Base-by-base conservation (phyloP, 2,888 invertebrate species). In the Polydrusus cervinus region DNA sequence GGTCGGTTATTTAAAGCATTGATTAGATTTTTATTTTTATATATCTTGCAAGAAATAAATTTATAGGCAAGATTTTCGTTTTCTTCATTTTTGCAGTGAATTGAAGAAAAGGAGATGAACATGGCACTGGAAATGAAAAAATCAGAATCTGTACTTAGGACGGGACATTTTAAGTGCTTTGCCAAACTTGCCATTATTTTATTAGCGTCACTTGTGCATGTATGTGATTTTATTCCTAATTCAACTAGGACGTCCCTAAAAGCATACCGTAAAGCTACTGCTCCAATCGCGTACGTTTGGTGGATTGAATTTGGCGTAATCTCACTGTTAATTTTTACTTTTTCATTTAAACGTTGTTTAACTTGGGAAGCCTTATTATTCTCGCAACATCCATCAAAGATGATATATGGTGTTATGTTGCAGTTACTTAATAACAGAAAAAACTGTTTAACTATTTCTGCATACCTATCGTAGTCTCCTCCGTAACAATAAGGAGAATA, bases 101-200 rank as follows among this genome's bases (percentile, higher is more conserved):
- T 83, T 18, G 92, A 92, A 43, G 91, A 89, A 78, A 95, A 91
- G 0, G 96, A 95, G 78, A 98, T 93, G 80, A 96, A 97, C 2
- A 90, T 87, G 0, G 95, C 92, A 87, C 95, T 94, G 86, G 93
- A 96, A 78, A 98, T 93, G 83, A 93, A 97, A 87, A 97, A 98
- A 87, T 98, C 98, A 0, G 97, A 97, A 87, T 98, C 98, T 80
- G 93, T 95, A 83, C 97, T 97, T 5, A 98, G 85, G 1, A 98
- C 93, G 0, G 97, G 97, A 81, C 96, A 97, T 49, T 93, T 89
- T 3, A 96, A 88, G 69, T 91, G 89, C 78, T 92, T 91, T 0
- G 97, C 95, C 79, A 97, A 86, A 0, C 93, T 92, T 0, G 97
- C 97, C 68, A 97, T 92, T 83, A 95, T 94, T 79, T 93, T 92